These are phyloP conservation scores for Sakesphorus luctuosus DNA, from an alignment of 2,113 vertebrate genomes.

Conservation along the genomic window DNA sequence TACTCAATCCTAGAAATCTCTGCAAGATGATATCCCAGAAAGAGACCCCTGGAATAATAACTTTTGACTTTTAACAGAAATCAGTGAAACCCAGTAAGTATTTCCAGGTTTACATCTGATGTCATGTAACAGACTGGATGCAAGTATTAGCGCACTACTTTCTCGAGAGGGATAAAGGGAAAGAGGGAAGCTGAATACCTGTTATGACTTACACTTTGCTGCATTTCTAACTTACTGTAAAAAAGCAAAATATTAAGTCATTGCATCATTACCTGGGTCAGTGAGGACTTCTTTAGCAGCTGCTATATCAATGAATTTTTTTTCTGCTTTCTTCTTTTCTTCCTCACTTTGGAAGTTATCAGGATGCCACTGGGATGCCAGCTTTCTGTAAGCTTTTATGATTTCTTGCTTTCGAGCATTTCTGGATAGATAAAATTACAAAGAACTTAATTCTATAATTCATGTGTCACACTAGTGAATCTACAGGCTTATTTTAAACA, in stretches of 20 bases:
- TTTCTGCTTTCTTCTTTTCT: conserved; percentile 96
- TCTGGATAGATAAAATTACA: conserved; percentile 69
- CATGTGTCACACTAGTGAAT: neutral
- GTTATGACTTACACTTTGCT: neutral
- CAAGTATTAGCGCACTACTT: neutral
- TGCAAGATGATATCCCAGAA: neutral
- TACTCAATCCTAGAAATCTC: neutral
- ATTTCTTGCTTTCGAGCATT: conserved; percentile 98
- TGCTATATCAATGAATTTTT: conserved; percentile 97
- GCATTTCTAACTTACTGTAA: neutral
- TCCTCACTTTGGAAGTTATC: conserved; percentile 95
- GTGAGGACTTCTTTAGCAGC: conserved; percentile 98
- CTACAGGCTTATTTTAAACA: neutral
- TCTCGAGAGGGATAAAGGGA: neutral
- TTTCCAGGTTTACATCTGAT: neutral
- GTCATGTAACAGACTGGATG: neutral
- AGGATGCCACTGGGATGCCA: conserved; percentile 96
- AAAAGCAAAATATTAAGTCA: neutral
- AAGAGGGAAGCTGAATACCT: neutral
- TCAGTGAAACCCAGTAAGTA: neutral
- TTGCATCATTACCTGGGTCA: conserved; percentile 84
- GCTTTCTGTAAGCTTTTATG: conserved; percentile 94
- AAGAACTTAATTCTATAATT: neutral
- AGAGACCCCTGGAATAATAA: neutral
- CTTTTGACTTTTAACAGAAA: neutral